These are phyloP conservation scores for Laothoe populi DNA, from an alignment of 2,888 invertebrate species.

Conservation along the genomic window DNA sequence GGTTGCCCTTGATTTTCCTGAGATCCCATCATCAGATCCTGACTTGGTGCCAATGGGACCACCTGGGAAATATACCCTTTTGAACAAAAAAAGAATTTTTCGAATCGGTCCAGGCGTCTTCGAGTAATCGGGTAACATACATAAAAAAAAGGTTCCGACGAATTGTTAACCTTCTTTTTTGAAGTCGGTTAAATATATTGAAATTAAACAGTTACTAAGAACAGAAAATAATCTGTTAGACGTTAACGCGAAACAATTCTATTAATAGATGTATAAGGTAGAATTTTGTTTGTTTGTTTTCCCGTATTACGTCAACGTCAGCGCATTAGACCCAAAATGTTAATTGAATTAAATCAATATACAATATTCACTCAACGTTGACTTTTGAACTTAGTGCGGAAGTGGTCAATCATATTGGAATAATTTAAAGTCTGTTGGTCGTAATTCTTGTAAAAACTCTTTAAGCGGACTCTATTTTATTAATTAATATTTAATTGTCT, in stretches of 20 bases:
- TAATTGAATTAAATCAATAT: conserved; percentile 16
- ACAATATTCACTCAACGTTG: conserved; percentile 5
- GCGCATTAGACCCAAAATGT: conserved; percentile 26
- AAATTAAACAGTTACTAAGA: not conserved
- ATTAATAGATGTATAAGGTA: not conserved
- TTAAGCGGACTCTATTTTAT: not conserved
- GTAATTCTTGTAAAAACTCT: not conserved
- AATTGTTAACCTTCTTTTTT: no score
- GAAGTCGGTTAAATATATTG: no score
- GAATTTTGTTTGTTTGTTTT: not conserved
- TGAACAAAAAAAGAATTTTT: no score
- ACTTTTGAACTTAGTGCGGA: conserved; percentile 19
- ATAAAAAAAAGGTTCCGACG: no score
- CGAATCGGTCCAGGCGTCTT: no score
- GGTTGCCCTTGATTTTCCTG: no score
- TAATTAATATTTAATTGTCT: no score
- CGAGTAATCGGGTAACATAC: no score
- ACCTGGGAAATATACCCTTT: no score
- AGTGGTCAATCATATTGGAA: not conserved
- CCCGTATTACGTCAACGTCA: conserved; percentile 15
- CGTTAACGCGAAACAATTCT: not conserved
- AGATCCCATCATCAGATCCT: no score
- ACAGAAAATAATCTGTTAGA: not conserved
- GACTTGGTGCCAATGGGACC: no score
- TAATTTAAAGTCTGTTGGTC: no score